Percentiles rank a stretch among this genome's conserved stretches.
Conservation (phyloP, 2,888 invertebrate genomes). For the Quadroppia sp. region DNA sequence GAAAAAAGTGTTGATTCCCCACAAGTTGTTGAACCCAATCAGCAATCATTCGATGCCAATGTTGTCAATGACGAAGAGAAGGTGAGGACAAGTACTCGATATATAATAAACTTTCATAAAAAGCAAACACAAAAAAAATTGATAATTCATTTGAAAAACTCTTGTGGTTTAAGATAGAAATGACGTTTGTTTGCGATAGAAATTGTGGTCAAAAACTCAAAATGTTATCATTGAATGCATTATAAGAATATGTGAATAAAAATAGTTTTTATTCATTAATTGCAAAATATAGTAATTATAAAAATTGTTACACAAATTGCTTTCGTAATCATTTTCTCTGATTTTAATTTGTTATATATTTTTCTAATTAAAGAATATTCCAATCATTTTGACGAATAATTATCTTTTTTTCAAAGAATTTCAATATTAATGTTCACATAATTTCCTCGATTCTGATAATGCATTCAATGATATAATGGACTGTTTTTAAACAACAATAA, state of each 20-base stretch:
- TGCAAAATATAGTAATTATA: too few species aligned
- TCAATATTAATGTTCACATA: too few species aligned
- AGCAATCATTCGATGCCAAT: slow-evolving; percentile 23
- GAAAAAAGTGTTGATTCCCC: slow-evolving; percentile 16
- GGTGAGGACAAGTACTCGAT: neutral
- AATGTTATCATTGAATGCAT: slow-evolving; percentile 5
- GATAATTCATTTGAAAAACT: neutral
- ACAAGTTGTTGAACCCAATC: slow-evolving; percentile 31
- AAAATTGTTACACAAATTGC: neutral
- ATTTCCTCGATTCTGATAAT: neutral
- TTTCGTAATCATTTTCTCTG: neutral
- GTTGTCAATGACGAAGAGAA: slow-evolving; percentile 15
- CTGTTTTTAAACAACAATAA: too few species aligned
- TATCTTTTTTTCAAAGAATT: too few species aligned
- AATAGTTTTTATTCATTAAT: neutral
- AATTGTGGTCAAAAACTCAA: too few species aligned
- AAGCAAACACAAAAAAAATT: neutral
- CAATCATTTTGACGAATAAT: too few species aligned
- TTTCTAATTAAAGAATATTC: too few species aligned
- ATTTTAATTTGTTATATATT: too few species aligned
- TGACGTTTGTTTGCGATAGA: too few species aligned
- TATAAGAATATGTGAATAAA: neutral
- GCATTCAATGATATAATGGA: neutral
- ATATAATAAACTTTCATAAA: neutral
- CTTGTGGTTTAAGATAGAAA: neutral